Conservation (phyloP, 2,113 vertebrate genomes). For the Saccopteryx leptura region DNA sequence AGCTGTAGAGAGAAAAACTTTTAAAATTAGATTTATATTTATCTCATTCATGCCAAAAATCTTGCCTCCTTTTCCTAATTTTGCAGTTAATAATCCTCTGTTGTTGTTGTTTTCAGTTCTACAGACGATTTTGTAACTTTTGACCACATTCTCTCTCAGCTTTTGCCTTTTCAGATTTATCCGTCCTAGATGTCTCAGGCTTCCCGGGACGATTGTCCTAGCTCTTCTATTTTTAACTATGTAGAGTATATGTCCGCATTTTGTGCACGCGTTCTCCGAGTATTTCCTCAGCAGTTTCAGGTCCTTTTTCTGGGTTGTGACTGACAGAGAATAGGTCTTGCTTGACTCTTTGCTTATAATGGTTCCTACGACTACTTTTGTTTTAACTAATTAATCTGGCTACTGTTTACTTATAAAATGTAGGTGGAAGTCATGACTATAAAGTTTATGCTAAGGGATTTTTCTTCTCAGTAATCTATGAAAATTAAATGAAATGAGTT, state of each 20-base stretch:
- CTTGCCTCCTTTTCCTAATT: not conserved
- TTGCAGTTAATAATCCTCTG: not conserved
- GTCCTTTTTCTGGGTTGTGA: not conserved
- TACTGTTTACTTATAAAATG: not conserved
- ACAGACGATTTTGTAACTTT: not conserved
- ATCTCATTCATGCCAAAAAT: not conserved
- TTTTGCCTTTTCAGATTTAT: not conserved
- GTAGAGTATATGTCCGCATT: not conserved
- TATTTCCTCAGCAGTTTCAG: not conserved
- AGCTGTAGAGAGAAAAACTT: conserved; percentile 24
- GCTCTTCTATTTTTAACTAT: not conserved
- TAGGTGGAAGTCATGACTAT: not conserved
- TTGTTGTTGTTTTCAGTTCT: not conserved
- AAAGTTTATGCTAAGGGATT: not conserved
- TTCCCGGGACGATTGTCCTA: no score
- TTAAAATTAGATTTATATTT: not conserved
- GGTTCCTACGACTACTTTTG: not conserved
- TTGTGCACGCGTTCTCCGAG: accelerated
- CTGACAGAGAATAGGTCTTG: not conserved
- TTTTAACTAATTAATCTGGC: not conserved
- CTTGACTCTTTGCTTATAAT: not conserved
- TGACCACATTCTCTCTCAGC: not conserved
- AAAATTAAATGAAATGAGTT: not conserved
- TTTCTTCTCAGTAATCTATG: not conserved
- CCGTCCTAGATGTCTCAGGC: not conserved